Evolutionary conservation across 2,113 vertebrate genomes (phyloP), one percentile per base, ranked within the genome.

Genomic region (Sapajus apella): DNA sequence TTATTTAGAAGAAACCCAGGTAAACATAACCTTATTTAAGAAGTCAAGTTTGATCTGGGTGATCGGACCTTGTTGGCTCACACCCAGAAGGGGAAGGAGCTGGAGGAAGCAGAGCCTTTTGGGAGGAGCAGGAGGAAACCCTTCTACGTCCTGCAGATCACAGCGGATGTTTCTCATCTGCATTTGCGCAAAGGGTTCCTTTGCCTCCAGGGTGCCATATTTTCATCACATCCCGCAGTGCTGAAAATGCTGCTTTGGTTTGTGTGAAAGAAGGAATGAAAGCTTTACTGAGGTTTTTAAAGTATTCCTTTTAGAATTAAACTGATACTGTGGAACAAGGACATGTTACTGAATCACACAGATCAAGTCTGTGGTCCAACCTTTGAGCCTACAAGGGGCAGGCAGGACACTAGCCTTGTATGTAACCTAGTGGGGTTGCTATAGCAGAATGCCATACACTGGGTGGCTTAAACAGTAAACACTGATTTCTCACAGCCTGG

Each of bases 161-260:
- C 64, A 81, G 7, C 18, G 16, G 21, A 8, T 23, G 21, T 58
- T 68, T 30, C 37, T n/a, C 37, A 32, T 32, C 25, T 81, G 84
- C 18, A 3, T 50, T 25, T 8, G 25, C 17, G 4, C 40, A 8
- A 13, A 58, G 14, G 32, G 50, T 40, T 73, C 52, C 66, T 27
- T 32, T 16, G 43, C 27, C 75, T 30, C 27, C 14, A 11, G 6
- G 1, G 40, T 70, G 23, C 61, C 0, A 11, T 64, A 8, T 79
- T 52, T 61, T 43, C 5, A 2, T 37, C 8, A 32, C 18, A 8
- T 21, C 47, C 2, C 1, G 8, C 6, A 18, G 6, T 30, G 8
- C 32, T 25, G 25, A 35, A 40, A 61, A 30, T 30, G 23, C 64
- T 8, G 27, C 18, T 64, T 8, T 16, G 10, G 47, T 73, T n/a